Evolutionary conservation across 2,113 vertebrate genomes (phyloP).

Genomic region (Cettia cetti): DNA sequence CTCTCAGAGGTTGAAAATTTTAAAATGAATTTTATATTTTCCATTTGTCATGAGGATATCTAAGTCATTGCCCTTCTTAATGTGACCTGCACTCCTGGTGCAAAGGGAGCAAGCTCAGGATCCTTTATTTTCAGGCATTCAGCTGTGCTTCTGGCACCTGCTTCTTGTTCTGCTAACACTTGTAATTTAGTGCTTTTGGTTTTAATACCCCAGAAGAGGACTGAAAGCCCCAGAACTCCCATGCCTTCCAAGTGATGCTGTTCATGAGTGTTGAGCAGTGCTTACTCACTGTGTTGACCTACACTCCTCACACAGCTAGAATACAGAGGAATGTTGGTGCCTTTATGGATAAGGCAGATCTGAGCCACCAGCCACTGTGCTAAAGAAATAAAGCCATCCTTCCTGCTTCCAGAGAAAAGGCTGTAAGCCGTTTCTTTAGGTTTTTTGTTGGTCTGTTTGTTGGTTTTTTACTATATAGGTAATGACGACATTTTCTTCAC

Average conservation of each 20-base stretch:
- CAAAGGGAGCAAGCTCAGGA: not conserved
- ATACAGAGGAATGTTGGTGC: rapidly evolving
- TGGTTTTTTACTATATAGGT: not conserved
- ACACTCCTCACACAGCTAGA: not conserved
- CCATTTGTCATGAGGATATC: not conserved
- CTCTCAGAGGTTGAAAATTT: not conserved
- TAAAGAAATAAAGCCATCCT: not conserved
- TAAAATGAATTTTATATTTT: not conserved
- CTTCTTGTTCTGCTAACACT: not conserved
- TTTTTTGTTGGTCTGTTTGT: too few relatives aligned
- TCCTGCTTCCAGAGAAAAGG: not conserved
- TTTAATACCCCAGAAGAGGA: not conserved
- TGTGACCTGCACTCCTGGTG: not conserved
- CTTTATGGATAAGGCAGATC: not conserved
- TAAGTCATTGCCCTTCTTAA: not conserved
- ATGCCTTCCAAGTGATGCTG: not conserved
- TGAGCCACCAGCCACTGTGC: not conserved
- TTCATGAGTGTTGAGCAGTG: not conserved
- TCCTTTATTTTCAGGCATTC: not conserved
- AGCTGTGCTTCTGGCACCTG: not conserved
- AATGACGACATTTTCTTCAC: not conserved
- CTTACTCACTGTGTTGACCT: not conserved
- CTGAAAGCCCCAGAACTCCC: not conserved
- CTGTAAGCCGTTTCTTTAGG: not conserved
- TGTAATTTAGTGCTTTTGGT: not conserved